phyloP scores from a whole-genome alignment of 2,113 vertebrate species.

The Rhinichthys klamathensis region DNA sequence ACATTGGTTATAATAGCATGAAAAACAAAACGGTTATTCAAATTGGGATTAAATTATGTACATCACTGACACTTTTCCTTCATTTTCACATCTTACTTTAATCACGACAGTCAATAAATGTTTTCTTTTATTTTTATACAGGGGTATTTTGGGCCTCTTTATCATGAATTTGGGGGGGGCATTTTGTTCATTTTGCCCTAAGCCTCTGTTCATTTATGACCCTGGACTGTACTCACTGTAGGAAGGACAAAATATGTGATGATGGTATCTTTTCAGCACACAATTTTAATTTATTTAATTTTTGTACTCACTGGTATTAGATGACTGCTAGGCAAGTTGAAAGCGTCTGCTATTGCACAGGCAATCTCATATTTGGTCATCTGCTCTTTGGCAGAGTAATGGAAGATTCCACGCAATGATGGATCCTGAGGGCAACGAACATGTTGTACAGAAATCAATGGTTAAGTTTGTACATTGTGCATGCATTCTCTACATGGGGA shows the following conservation, averaged over 20 bases:
- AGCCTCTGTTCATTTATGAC: too few species aligned
- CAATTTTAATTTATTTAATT: background rate
- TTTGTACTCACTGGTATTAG: conserved; percentile 85
- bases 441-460: background rate
- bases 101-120: too few species aligned
- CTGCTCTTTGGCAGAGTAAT: conserved; percentile 93
- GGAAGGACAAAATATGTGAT: background rate
- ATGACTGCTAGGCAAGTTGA: conserved; percentile 90
- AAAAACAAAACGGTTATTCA: too few species aligned
- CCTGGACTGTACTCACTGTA: background rate
- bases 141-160: too few species aligned
- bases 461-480: background rate
- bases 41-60: too few species aligned
- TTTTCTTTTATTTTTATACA: too few species aligned
- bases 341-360: conserved; percentile 89
- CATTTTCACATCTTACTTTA: too few species aligned
- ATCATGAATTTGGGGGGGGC: too few species aligned
- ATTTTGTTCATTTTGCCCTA: too few species aligned
- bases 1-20: too few species aligned
- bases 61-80: too few species aligned
- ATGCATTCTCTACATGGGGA: background rate
- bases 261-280: background rate
- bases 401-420: conserved; percentile 88
- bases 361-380: conserved; percentile 98
- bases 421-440: conserved; percentile 77